These are phyloP conservation scores for Tiphia femorata DNA, from an alignment of 2,888 invertebrate species.

Conservation along the genomic window DNA sequence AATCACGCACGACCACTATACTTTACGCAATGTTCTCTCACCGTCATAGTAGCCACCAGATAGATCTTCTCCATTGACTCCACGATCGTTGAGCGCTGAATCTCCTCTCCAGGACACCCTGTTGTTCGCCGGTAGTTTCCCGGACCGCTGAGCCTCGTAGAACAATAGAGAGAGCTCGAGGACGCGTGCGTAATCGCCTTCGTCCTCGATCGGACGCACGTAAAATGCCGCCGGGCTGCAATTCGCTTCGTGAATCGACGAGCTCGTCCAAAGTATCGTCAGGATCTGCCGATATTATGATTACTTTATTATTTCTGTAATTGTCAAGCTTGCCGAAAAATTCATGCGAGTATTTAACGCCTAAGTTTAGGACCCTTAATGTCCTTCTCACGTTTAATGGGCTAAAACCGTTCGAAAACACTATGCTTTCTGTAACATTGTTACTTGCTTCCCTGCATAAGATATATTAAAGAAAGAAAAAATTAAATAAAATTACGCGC, in stretches of 20 bases:
- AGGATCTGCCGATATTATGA: constrained; percentile 9
- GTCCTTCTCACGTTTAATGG: no score
- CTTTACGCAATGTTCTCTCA: constrained; percentile 44
- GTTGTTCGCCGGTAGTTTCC: constrained; percentile 70
- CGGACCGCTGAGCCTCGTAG: constrained; percentile 73
- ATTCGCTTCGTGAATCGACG: constrained; percentile 20
- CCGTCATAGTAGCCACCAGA: constrained; percentile 74
- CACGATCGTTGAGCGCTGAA: constrained; percentile 71
- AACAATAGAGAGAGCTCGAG: constrained; percentile 71
- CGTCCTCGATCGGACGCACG: constrained; percentile 37
- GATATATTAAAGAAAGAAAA: no score
- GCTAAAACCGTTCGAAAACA: no score
- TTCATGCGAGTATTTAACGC: no score
- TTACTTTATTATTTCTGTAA: no score
- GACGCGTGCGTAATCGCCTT: constrained; percentile 68
- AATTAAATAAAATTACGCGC: no score
- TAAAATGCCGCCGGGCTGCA: constrained; percentile 11
- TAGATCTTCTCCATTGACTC: constrained; percentile 71
- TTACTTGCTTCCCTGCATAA: no score
- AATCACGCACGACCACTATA: no score
- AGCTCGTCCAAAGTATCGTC: constrained; percentile 20
- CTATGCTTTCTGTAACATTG: no score
- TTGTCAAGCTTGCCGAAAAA: no score
- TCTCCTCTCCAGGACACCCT: constrained; percentile 72
- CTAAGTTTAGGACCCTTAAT: no score